Evolutionary conservation across 2,797 vertebrate genomes (phyloP), one percentile per base, ranked within the genome.

Genomic region (Fundulus diaphanus): DNA sequence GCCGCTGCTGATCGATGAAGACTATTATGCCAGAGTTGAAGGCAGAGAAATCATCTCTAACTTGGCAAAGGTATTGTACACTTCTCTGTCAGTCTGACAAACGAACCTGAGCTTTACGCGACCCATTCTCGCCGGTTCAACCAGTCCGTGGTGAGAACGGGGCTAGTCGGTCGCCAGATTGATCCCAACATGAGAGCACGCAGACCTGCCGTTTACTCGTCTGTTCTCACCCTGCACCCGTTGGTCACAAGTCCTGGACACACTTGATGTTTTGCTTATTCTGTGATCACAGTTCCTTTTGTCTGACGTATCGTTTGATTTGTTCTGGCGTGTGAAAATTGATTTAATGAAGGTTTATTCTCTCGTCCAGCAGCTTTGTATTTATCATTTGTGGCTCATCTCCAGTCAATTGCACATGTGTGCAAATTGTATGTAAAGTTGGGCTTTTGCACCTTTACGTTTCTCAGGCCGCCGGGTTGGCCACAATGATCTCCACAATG

Each of bases 401-500:
- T 27, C 8, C 31, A 20, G 20, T 20, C 31, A 16, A 57, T 3
- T 18, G 27, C 16, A n/a, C 56, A 57, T 18, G 8, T 57, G 2
- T 31, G 29, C 57, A 61, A 20, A 8, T 22, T 9, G 22, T 37
- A 37, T 22, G 59, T 59, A 27, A 46, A 11, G 3, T 67, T 67
- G 1, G 48, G 40, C 68, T 1, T 3, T 33, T 68, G 2, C 0
- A 0, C 56, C 5, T 57, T 33, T 33, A 15, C 33, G 24, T 48
- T 46, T 31, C 81, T 24, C 84, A 99, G 98, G 98, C 98, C 89
- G 98, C 98, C 9, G 98, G 98, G 77, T 93, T 99, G 94, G 98
- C 98, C n/a, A 99, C 98, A 0, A 99, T 99, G 98, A 99, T 99
- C 83, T 99, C 98, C 76, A 99, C 98, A 0, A 99, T 99, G 98